Evolutionary conservation across 1,140 invertebrate genomes (phyloP), one percentile per base, ranked within the genome.

Genomic region (Pinna nobilis): DNA sequence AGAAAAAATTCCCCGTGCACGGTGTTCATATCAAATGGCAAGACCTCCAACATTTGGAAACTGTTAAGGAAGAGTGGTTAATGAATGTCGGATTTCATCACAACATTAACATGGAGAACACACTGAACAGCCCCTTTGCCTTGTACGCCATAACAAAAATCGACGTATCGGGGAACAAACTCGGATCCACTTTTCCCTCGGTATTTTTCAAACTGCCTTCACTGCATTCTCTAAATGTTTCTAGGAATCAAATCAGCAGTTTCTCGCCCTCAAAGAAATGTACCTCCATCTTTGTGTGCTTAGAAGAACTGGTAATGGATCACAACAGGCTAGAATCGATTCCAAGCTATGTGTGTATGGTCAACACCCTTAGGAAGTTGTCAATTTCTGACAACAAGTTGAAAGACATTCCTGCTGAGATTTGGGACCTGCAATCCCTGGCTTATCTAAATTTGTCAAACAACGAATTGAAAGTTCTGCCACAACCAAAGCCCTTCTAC

Each of bases 1-100:
- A 88, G 30, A 92, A 94, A 6, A 91, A 96, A 69, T 95, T 95
- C 84, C 97, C 97, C 6, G 94, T 94, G 60, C 93, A 92, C 44
- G 92, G 97, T 0, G 96, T 97, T 0, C 97, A 97, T 92, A 92
- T 99, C 3, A 96, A 97, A 88, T 99, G 98, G 98, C 94, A 98
- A 78, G 78, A 84, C 30, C 75, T 90, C 6, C 93, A 94, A 60
- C 93, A 93, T 85, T 91, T 93, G 28, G 92, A 75, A 91, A 79
- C 66, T 6, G 70, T 79, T 89, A 93, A 85, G 63, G 91, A 94
- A 35, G 93, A 95, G 60, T 99, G 97, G 96, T 85, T 99, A 9
- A 86, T 93, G 71, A 93, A 93, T 74, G 65, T 81, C 47, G 78
- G 82, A 15, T 57, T 78, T 50, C 64, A 85, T 28, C 77, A 82